phyloP scores from a whole-genome alignment of 2,888 invertebrate species.

The Rhagium mordax region DNA sequence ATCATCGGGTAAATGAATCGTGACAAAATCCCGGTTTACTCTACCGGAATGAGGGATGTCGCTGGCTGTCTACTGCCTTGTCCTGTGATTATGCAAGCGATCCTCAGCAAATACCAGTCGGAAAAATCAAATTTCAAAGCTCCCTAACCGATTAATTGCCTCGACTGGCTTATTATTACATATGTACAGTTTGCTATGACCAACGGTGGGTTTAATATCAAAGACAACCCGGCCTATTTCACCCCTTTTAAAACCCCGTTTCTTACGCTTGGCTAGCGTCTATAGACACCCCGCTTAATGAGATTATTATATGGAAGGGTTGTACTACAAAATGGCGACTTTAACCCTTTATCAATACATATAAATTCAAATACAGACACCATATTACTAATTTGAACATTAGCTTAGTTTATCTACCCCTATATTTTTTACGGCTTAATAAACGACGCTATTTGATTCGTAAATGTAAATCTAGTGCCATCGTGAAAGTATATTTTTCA shows the following conservation, averaged over 20 bases:
- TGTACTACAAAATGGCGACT: slow-evolving; percentile 68
- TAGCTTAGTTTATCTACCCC: slow-evolving; percentile 1
- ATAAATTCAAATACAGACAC: slow-evolving; percentile 60
- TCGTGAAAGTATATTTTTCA: neutral
- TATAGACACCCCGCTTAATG: slow-evolving; percentile 70
- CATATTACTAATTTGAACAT: slow-evolving; percentile 52
- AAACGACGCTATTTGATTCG: neutral
- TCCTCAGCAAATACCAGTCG: slow-evolving; percentile 62
- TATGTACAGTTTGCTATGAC: slow-evolving; percentile 41
- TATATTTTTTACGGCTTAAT: neutral
- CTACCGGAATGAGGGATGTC: slow-evolving; percentile 63
- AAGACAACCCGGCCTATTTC: slow-evolving; percentile 54
- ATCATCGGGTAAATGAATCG: slow-evolving; percentile 65
- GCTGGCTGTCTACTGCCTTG: slow-evolving; percentile 46
- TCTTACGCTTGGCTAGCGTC: slow-evolving; percentile 68
- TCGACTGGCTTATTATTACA: slow-evolving; percentile 57
- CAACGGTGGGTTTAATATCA: slow-evolving; percentile 47
- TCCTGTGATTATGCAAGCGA: slow-evolving; percentile 63
- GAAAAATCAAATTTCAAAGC: slow-evolving; percentile 69
- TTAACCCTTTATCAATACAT: slow-evolving; percentile 60
- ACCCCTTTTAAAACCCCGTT: slow-evolving; percentile 62
- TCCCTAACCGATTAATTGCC: slow-evolving; percentile 66
- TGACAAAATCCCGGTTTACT: slow-evolving; percentile 63
- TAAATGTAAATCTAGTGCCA: neutral
- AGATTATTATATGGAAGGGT: slow-evolving; percentile 70